Percentiles rank a stretch among this genome's conserved stretches.
phyloP scores from a whole-genome alignment of 2,888 invertebrate species.

The Heteromyza rotundicornis region DNA sequence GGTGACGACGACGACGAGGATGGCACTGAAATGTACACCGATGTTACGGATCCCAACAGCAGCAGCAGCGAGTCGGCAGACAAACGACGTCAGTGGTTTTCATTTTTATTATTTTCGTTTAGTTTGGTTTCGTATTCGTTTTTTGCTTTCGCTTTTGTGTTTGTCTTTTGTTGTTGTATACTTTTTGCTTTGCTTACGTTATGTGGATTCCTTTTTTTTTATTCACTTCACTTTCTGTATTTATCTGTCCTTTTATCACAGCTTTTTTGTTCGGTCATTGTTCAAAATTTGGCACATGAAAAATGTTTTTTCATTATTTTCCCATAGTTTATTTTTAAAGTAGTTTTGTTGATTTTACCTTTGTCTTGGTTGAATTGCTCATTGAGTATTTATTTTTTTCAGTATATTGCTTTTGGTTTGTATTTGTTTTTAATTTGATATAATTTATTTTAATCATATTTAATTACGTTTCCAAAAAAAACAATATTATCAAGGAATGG shows the following conservation, averaged over 20 bases:
- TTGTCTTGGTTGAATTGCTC: neutral
- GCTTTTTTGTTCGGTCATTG: too few species aligned
- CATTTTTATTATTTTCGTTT: constrained; percentile 34
- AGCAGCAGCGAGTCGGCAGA: constrained; percentile 29
- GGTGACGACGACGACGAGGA: constrained; percentile 32
- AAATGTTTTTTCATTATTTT: constrained; percentile 16
- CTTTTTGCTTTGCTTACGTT: constrained; percentile 19
- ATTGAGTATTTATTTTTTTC: neutral
- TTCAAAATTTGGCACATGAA: too few species aligned
- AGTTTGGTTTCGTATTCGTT: neutral
- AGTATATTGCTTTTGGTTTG: neutral
- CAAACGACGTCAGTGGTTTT: constrained; percentile 59
- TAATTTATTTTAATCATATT: too few species aligned
- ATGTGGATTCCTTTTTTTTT: too few species aligned
- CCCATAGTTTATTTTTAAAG: constrained; percentile 19
- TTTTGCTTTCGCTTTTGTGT: constrained; percentile 27
- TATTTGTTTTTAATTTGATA: neutral
- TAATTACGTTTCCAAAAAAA: too few species aligned
- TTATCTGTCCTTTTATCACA: too few species aligned
- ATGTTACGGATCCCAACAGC: constrained; percentile 42
- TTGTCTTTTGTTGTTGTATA: constrained; percentile 26
- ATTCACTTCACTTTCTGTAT: constrained; percentile 21
- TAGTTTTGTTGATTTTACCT: constrained; percentile 31
- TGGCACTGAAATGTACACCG: constrained; percentile 41
- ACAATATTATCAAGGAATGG: too few species aligned